Evolutionary conservation across 2,113 vertebrate species (phyloP), one percentile per base, ranked within the genome.

Genomic region (Accipiter cooperii): DNA sequence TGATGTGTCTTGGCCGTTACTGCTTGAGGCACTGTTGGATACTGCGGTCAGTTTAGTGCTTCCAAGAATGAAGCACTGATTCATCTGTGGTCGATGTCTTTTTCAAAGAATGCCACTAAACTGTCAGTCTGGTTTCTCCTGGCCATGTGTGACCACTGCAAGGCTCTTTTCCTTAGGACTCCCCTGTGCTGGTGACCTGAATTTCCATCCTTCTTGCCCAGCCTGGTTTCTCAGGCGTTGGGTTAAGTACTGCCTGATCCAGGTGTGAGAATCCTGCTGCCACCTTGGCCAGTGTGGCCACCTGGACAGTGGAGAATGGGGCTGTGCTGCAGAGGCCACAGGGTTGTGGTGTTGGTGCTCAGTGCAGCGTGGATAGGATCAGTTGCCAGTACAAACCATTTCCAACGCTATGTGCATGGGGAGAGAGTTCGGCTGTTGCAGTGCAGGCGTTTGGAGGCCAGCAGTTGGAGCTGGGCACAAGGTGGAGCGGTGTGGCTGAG

Each of bases 21-120:
- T 87, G 58, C 91, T 73, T 40, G 63, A 90, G 91, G 84, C 87
- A 8, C 52, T 57, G 81, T 34, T 87, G 94, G 91, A 11, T 84
- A 1, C 84, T 90, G 93, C 0, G 88, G 90, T 92, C 0, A 3
- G 64, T n/a, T 87, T 34, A 79, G 52, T 33, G 57, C 86, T 82
- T 68, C 77, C 86, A 92, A 11, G 83, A 90, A 36, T 51, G 79
- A 92, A 61, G n/a, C 42, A 47, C 77, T 83, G 85, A 93, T 89
- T 96, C 93, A 90, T 90, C 88, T 92, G 88, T 93, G 96, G 95
- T 96, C 83, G 68, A 0, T 92, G 71, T 77, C 71, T 90, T 95
- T 93, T 93, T 81, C 60, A 78, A 95, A 38, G 42, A 21, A 70
- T 78, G 54, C 93, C 80, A 18, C 85, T 70, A 16, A 93, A 71